Conservation (phyloP, 1,140 invertebrate species). For the Drosophila gunungcola region DNA sequence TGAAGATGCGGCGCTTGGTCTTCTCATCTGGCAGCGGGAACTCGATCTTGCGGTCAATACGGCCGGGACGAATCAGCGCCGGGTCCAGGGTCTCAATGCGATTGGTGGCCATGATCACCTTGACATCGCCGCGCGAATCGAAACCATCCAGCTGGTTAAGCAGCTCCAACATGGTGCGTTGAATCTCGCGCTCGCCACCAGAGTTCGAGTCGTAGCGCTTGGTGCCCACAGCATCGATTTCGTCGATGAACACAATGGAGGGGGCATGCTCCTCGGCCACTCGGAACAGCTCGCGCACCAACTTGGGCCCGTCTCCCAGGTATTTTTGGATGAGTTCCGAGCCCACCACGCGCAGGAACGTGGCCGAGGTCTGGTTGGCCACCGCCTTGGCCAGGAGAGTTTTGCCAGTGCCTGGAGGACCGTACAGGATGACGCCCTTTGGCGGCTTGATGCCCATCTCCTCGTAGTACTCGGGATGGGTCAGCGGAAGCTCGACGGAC, state of each 20-base stretch:
- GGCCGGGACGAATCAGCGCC: slow-evolving; percentile 98
- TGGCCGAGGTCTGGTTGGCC: slow-evolving; percentile 99
- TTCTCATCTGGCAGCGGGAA: slow-evolving; percentile 99
- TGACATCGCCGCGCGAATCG: slow-evolving; percentile 97
- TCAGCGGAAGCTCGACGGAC: slow-evolving; percentile 98
- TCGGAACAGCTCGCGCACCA: slow-evolving; percentile 98
- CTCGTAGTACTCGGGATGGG: slow-evolving; percentile 99
- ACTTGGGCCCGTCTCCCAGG: slow-evolving; percentile 98
- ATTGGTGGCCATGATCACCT: slow-evolving; percentile 99
- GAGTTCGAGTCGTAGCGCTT: slow-evolving; percentile 99
- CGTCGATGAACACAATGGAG: slow-evolving; percentile 99
- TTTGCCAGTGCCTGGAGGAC: slow-evolving; percentile 99
- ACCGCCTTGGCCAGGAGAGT: slow-evolving; percentile 99
- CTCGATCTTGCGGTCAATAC: slow-evolving; percentile 99
- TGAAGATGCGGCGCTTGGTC: slow-evolving; percentile 98
- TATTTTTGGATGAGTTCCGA: slow-evolving; percentile 99
- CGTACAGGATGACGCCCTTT: slow-evolving; percentile 99
- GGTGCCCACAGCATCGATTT: slow-evolving; percentile 99
- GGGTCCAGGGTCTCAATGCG: slow-evolving; percentile 99
- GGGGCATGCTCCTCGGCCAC: slow-evolving; percentile 99
- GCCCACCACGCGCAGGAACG: slow-evolving; percentile 98
- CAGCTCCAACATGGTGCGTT: slow-evolving; percentile 99
- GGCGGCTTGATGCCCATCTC: slow-evolving; percentile 99
- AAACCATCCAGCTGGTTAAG: slow-evolving; percentile 99
- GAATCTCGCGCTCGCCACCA: slow-evolving; percentile 99